Conservation (phyloP, 2,797 vertebrate genomes). For the Pitangus sulphuratus region DNA sequence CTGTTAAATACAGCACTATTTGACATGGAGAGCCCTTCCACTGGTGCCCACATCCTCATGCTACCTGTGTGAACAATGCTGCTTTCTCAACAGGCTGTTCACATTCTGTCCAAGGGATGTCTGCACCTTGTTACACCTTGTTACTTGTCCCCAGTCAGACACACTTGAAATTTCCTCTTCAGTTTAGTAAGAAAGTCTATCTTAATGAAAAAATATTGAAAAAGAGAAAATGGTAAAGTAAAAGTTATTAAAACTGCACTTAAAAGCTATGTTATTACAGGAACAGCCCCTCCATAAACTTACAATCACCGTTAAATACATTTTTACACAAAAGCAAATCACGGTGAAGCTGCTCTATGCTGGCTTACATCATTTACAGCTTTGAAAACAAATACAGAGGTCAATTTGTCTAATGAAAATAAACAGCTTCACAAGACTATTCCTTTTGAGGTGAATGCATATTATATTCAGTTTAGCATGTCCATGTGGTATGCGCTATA, state of each 20-base stretch:
- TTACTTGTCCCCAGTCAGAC: background rate
- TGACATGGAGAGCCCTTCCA: background rate
- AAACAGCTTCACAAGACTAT: background rate
- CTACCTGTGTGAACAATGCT: accelerated
- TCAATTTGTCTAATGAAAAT: background rate
- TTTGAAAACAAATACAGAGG: background rate
- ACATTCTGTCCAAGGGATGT: background rate
- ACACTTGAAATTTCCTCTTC: background rate
- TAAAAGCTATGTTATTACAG: background rate
- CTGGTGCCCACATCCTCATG: background rate
- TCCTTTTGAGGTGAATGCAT: background rate
- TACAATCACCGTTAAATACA: background rate
- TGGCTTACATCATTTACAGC: background rate
- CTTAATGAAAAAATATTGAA: background rate
- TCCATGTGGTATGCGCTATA: background rate
- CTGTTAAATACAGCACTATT: background rate
- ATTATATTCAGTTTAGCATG: background rate
- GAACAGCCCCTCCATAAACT: background rate
- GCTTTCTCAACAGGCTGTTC: background rate
- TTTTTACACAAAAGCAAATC: background rate
- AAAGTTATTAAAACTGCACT: background rate
- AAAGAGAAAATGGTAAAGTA: background rate
- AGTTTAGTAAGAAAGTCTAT: background rate
- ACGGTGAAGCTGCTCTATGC: background rate
- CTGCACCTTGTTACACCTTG: background rate